A percentile compares a stretch with the other conserved stretches of the same genome.
Conservation (phyloP, 1,140 invertebrate genomes). For the Propsilocerus akamusi region DNA sequence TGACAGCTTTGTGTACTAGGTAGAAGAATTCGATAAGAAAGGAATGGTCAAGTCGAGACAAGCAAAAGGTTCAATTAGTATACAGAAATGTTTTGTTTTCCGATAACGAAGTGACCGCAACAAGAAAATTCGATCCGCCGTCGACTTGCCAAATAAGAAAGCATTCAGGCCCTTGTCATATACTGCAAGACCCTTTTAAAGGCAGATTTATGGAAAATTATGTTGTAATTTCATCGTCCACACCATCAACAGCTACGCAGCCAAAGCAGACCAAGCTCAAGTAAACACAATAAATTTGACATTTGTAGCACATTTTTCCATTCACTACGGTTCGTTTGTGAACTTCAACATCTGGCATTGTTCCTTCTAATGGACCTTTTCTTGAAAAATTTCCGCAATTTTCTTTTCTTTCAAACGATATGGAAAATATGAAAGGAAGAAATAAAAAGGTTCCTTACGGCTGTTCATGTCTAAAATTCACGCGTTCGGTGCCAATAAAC, state of each 20-base stretch:
- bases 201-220: constrained; percentile 2
- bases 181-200: neutral
- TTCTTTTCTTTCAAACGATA: neutral
- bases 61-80: no score
- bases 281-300: constrained; percentile 3
- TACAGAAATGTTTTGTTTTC: no score
- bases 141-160: neutral
- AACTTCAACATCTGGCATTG: neutral
- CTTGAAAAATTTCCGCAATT: neutral
- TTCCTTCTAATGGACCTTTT: neutral
- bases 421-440: neutral
- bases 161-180: neutral
- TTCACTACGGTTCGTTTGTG: neutral
- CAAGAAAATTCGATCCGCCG: neutral
- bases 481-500: neutral
- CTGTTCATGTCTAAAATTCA: no score
- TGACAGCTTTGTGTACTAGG: no score
- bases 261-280: neutral
- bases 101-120: neutral
- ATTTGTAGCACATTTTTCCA: constrained; percentile 2
- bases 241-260: neutral
- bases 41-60: neutral
- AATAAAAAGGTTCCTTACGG: no score
- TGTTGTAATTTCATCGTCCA: constrained; percentile 1
- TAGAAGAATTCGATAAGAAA: neutral